Conservation (phyloP, 2,113 vertebrate species). For the Prietella phreatophila region DNA sequence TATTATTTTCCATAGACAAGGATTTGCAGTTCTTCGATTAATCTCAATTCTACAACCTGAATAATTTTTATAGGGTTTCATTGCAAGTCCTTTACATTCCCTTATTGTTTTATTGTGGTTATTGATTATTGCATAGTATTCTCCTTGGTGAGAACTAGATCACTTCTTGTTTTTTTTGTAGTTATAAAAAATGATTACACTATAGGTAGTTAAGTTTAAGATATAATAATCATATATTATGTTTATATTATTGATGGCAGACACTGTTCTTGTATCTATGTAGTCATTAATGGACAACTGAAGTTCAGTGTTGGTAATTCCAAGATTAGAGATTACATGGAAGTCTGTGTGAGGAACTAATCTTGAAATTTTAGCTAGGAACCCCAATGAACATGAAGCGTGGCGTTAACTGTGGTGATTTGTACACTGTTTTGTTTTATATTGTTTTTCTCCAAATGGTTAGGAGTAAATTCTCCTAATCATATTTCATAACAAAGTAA, state of each 20-base stretch:
- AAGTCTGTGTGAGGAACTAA: neutral
- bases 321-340: neutral
- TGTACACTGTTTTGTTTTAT: neutral
- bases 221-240: conserved; percentile 19
- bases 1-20: neutral
- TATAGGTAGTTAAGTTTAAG: too few relatives aligned
- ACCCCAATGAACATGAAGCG: neutral
- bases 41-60: neutral
- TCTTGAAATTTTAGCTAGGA: neutral
- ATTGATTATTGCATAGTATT: neutral
- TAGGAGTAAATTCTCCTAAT: conserved; percentile 2
- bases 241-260: conserved; percentile 13
- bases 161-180: neutral
- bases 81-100: neutral
- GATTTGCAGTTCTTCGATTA: neutral
- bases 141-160: neutral
- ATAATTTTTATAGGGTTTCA: neutral
- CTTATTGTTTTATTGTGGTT: neutral
- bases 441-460: neutral
- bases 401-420: neutral
- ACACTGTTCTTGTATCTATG: conserved; percentile 10
- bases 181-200: neutral
- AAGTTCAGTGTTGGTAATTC: neutral
- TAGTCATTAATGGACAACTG: neutral
- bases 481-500: neutral